Conservation (phyloP, 1,140 invertebrate genomes). For the Magallana angulata region DNA sequence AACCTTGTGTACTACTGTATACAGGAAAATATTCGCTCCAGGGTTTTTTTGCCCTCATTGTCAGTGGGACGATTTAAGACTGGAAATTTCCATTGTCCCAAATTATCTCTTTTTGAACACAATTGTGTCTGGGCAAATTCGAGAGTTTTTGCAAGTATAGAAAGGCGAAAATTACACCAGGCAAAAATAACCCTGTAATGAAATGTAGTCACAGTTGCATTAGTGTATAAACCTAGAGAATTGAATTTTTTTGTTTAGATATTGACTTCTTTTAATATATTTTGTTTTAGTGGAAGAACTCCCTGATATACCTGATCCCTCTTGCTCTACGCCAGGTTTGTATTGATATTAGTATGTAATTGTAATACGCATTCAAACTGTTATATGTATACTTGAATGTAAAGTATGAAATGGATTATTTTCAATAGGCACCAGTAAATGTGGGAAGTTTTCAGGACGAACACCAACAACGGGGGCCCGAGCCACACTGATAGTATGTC, state of each 20-base stretch:
- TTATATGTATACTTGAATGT: no score
- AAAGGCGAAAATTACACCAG: no score
- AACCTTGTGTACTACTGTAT: not conserved
- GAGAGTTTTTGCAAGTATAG: no score
- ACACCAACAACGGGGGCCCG: constrained; percentile 56
- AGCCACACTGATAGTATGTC: constrained; percentile 92
- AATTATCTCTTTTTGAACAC: no score
- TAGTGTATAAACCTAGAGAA: not conserved
- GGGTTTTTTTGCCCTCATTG: no score
- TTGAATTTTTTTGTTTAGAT: no score
- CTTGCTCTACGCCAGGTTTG: not conserved
- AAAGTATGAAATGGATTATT: not conserved
- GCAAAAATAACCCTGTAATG: no score
- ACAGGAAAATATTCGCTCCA: no score
- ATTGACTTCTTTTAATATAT: not conserved
- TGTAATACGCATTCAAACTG: no score
- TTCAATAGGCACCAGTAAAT: constrained; percentile 42
- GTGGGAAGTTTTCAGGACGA: constrained; percentile 65
- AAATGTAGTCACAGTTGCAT: not conserved
- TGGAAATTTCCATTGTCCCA: no score
- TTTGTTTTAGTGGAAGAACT: not conserved
- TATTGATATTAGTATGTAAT: not conserved
- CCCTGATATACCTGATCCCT: not conserved
- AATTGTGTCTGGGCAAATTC: no score
- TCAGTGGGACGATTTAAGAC: no score